phyloP scores from a whole-genome alignment of 2,797 vertebrate genomes.

The Sebastes cheni region DNA sequence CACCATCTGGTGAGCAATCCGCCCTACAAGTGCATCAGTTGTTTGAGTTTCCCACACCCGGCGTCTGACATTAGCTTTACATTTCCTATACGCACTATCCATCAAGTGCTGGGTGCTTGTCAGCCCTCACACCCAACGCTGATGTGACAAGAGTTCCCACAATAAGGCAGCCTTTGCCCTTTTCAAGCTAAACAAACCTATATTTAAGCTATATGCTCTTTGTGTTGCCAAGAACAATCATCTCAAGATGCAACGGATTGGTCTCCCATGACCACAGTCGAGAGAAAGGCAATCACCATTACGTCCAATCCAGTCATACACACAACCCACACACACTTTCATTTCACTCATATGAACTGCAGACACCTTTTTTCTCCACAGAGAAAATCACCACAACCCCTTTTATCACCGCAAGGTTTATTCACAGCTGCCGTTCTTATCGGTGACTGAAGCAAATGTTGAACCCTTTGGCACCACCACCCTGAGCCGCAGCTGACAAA shows the following conservation, averaged over 20 bases:
- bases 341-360: background rate
- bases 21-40: background rate
- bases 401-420: background rate
- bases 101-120: constrained; percentile 46
- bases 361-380: background rate
- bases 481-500: background rate
- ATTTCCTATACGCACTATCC: constrained; percentile 56
- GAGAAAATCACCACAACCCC: background rate
- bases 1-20: constrained; percentile 29
- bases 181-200: constrained; percentile 44
- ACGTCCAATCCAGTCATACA: background rate
- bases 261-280: constrained; percentile 33
- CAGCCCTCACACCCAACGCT: constrained; percentile 22
- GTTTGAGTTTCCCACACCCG: constrained; percentile 72
- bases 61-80: constrained; percentile 41
- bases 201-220: constrained; percentile 36
- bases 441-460: background rate
- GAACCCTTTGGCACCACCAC: background rate
- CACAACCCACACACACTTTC: background rate
- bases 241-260: constrained; percentile 10
- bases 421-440: background rate
- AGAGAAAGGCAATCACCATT: constrained; percentile 14
- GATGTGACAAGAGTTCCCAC: constrained; percentile 37
- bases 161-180: constrained; percentile 7
- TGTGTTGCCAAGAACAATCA: constrained; percentile 39